These are phyloP conservation scores for Scytalopus superciliaris DNA, from an alignment of 2,113 vertebrate genomes.

Conservation along the genomic window DNA sequence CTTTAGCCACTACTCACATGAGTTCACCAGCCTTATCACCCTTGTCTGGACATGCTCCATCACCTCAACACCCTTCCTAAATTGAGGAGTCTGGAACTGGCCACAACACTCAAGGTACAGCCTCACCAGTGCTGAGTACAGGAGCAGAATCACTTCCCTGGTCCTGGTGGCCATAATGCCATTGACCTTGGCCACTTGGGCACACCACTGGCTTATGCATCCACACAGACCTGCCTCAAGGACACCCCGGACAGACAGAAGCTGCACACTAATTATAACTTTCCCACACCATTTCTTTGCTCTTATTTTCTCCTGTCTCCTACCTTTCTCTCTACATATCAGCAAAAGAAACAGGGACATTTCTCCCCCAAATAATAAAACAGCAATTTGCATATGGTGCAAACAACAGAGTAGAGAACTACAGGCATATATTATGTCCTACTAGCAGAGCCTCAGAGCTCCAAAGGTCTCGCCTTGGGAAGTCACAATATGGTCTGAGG, in stretches of 20 bases:
- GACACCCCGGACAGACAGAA: not conserved
- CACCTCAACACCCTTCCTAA: not conserved
- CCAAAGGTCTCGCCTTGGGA: not conserved
- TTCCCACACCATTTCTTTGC: not conserved
- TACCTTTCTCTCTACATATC: not conserved
- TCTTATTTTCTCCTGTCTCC: not conserved
- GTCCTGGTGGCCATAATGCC: not conserved
- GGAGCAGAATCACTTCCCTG: not conserved
- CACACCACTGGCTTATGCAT: not conserved
- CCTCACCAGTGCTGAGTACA: not conserved
- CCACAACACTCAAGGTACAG: not conserved
- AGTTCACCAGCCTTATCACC: not conserved
- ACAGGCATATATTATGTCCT: fast-evolving
- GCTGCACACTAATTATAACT: not conserved
- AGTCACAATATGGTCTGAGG: not conserved
- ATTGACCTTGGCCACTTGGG: not conserved
- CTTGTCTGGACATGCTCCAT: not conserved
- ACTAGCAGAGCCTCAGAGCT: not conserved
- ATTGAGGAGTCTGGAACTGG: not conserved
- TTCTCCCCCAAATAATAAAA: not conserved
- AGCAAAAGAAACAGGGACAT: not conserved
- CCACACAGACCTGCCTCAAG: not conserved
- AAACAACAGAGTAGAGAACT: not conserved
- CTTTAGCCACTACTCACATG: not conserved
- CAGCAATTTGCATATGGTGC: not conserved